A percentile compares a stretch with the other conserved stretches of the same genome.
Evolutionary conservation across 2,113 vertebrate species (phyloP).

Genomic region (Hyperopisus bebe): DNA sequence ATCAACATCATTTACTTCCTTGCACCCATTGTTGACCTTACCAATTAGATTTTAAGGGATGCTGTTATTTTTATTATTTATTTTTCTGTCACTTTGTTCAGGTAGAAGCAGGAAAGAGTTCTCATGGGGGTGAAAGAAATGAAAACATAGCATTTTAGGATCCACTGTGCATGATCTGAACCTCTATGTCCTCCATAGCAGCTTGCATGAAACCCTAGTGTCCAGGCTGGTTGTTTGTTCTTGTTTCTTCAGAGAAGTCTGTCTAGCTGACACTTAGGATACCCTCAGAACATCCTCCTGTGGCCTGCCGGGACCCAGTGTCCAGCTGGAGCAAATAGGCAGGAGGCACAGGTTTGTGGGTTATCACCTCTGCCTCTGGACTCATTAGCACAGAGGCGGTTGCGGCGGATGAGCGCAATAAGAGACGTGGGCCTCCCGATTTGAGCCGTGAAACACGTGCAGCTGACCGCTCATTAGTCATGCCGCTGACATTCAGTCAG

Average conservation of each 20-base stretch:
- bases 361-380: not conserved
- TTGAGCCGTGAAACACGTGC: not conserved
- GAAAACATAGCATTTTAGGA: not conserved
- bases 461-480: conserved; percentile 16
- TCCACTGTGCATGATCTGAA: not conserved
- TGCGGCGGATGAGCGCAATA: not conserved
- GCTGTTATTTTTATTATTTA: not conserved
- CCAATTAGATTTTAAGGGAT: not conserved
- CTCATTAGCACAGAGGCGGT: not conserved
- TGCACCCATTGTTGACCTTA: not conserved
- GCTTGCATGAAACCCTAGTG: not conserved
- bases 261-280: not conserved
- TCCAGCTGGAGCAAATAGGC: not conserved
- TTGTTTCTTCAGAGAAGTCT: not conserved
- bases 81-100: not conserved
- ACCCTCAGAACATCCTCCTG: not conserved
- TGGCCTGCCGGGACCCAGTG: not conserved
- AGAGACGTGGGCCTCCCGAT: not conserved
- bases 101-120: not conserved
- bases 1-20: not conserved
- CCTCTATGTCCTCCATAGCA: not conserved
- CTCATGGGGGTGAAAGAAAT: not conserved
- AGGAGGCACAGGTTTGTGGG: not conserved
- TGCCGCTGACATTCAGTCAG: conserved; percentile 18
- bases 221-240: not conserved